phyloP scores from a whole-genome alignment of 2,888 invertebrate species.

The Lasioglossum pauxillum region DNA sequence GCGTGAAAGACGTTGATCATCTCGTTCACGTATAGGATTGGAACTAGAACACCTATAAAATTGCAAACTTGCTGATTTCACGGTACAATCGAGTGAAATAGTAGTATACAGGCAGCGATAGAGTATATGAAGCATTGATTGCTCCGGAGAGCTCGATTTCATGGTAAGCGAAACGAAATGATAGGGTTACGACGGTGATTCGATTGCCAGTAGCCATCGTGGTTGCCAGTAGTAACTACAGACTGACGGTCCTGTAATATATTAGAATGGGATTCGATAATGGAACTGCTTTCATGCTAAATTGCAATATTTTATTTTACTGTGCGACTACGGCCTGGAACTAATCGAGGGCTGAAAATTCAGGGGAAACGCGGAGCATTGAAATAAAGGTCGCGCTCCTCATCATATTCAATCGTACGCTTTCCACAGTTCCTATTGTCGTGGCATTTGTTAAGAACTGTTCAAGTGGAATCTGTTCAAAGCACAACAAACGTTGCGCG shows the following conservation, averaged over 20 bases:
- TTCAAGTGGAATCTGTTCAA: not conserved
- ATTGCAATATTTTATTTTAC: constrained; percentile 46
- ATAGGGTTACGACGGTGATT: constrained; percentile 64
- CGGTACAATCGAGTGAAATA: not conserved
- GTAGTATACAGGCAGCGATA: constrained; percentile 6
- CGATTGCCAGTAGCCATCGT: constrained; percentile 32
- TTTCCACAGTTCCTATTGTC: not conserved
- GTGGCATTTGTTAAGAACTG: not conserved
- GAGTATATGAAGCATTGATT: constrained; percentile 46
- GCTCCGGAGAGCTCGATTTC: constrained; percentile 51
- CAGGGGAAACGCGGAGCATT: constrained; percentile 4
- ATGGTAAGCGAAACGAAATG: constrained; percentile 65
- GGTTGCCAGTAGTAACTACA: constrained; percentile 33
- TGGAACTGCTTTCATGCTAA: constrained; percentile 41
- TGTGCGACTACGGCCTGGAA: not conserved
- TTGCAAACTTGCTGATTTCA: not conserved
- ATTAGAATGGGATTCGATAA: constrained; percentile 51
- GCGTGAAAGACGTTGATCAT: not conserved
- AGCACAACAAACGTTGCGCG: not conserved
- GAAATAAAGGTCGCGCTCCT: not conserved
- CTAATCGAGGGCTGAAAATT: not conserved
- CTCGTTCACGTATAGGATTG: not conserved
- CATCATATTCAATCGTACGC: not conserved
- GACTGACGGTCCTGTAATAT: constrained; percentile 33
- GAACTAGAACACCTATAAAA: not conserved